Evolutionary conservation across 2,113 vertebrate species (phyloP), one percentile per base, ranked within the genome.

Genomic region (Passer domesticus): DNA sequence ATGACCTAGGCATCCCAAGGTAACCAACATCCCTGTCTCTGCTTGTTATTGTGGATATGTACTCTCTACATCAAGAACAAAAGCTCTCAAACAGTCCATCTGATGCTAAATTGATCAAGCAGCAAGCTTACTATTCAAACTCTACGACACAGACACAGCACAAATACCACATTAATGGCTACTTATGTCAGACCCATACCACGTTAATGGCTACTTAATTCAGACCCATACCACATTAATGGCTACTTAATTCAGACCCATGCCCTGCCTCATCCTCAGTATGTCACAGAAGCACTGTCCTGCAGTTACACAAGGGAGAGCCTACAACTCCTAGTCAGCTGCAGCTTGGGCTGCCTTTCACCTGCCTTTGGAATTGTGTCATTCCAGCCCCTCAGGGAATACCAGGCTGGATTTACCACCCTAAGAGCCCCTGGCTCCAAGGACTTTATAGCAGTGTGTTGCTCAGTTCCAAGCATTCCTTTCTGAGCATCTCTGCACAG

Each of bases 401-500:
- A 49, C 11, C 50, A 76, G 44, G 56, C 73, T 84, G 4, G 5
- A n/a, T 0, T 58, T 43, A 30, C 55, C 46, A 78, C 73, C 89
- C 70, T 59, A 83, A 92, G 59, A 89, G 94, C 88, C 80, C 85
- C 33, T 2, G 43, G 94, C 72, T 91, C 94, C 27, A 13, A 24
- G 77, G 87, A 83, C 93, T 81, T 91, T 15, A 46, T 63, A 64
- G 22, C 77, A 92, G 89, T 82, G 90, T 63, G 44, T 64, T 82
- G 96, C 95, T 97, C 96, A 92, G 97, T 92, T 97, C 96, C 95
- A 97, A 67, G 96, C 97, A 97, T 94, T 95, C 97, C 93, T 97
- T 97, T 95, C 94, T 92, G 95, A 97, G 97, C 95, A 47, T 98
- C 98, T 98, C 97, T 98, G 98, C 98, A 98, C 97, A 97, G 77